A percentile compares a stretch with the other conserved stretches of the same genome.
Evolutionary conservation across 2,113 vertebrate genomes (phyloP).

Genomic region (human): DNA sequence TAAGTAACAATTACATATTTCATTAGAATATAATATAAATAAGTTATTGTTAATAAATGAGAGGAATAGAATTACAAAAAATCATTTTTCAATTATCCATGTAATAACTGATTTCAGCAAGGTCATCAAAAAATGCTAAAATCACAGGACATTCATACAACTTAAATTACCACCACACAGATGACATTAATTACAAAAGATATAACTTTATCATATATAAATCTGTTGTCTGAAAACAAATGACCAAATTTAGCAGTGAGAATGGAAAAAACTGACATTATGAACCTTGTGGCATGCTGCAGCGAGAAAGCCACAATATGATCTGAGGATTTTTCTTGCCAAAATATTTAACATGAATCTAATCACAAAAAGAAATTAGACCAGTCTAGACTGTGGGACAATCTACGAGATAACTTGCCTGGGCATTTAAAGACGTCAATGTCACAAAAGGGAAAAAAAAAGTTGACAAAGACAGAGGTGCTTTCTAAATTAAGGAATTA

Average conservation of each 20-base stretch:
- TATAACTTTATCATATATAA: neutral
- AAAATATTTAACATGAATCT: neutral
- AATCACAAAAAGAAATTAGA: neutral
- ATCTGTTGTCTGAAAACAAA: neutral
- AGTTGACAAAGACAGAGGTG: neutral
- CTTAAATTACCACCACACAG: neutral
- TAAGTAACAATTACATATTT: neutral
- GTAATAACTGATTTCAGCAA: neutral
- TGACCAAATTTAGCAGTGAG: neutral
- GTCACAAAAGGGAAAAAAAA: neutral
- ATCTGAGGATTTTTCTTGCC: neutral
- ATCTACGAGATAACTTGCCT: neutral
- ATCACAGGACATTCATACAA: neutral
- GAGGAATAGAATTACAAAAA: neutral
- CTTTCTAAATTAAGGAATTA: neutral
- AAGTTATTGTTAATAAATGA: neutral
- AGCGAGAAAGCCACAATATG: neutral
- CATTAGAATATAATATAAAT: neutral
- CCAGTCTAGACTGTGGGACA: neutral
- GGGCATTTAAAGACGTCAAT: neutral
- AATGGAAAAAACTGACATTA: neutral
- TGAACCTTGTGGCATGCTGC: neutral
- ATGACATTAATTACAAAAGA: neutral
- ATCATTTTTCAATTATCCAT: neutral
- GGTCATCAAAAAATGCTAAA: neutral